These are phyloP conservation scores for Tholera decimalis DNA, from an alignment of 2,888 invertebrate species.

Conservation along the genomic window DNA sequence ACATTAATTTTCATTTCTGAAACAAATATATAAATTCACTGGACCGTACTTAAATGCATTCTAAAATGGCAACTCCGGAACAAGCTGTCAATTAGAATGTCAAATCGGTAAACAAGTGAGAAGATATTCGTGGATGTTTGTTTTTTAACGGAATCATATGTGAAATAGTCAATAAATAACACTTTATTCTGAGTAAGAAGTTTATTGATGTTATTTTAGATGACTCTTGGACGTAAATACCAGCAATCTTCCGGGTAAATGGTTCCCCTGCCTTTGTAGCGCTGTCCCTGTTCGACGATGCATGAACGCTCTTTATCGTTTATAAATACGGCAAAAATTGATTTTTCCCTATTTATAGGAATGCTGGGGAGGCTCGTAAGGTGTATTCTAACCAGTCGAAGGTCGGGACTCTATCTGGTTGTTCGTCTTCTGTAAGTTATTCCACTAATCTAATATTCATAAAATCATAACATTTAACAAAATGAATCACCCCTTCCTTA, in stretches of 20 bases:
- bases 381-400: conserved; percentile 91
- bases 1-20: no score
- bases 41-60: neutral
- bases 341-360: conserved; percentile 91
- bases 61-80: conserved; percentile 44
- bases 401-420: conserved; percentile 93
- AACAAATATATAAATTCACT: conserved; percentile 19
- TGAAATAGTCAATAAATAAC: conserved; percentile 68
- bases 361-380: conserved; percentile 90
- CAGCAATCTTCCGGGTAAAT: conserved; percentile 90
- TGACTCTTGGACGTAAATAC: conserved; percentile 90
- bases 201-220: conserved; percentile 76
- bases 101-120: conserved; percentile 73
- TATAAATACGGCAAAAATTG: conserved; percentile 85
- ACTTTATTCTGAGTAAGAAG: conserved; percentile 64
- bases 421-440: conserved; percentile 93
- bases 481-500: conserved; percentile 66
- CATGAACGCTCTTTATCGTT: conserved; percentile 79
- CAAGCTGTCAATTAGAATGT: conserved; percentile 46
- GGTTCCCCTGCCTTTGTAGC: conserved; percentile 77
- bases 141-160: conserved; percentile 73
- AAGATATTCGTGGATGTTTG: conserved; percentile 64
- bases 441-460: conserved; percentile 56
- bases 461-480: conserved; percentile 28
- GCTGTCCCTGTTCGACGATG: conserved; percentile 81